Evolutionary conservation across 1,140 invertebrate species (phyloP).

Genomic region (Penaeus vannamei): DNA sequence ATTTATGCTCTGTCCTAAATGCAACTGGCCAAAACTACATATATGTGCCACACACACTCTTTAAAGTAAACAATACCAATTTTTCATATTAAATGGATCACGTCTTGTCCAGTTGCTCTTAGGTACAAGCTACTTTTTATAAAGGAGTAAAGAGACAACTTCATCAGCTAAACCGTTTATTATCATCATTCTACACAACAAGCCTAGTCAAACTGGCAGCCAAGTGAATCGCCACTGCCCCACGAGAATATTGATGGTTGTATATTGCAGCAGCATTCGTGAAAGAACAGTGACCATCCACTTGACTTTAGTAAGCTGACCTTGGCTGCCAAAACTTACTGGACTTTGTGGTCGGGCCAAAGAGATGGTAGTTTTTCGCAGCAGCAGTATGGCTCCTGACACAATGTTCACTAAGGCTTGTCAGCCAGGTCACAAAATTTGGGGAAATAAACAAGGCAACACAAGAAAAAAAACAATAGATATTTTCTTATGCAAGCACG

Average conservation of each 20-base stretch:
- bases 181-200: slow-evolving; percentile 65
- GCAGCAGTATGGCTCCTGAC: slow-evolving; percentile 45
- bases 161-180: slow-evolving; percentile 59
- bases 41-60: neutral
- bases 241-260: slow-evolving; percentile 20
- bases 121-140: neutral
- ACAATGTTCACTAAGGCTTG: slow-evolving; percentile 11
- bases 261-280: slow-evolving; percentile 46
- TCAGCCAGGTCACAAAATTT: slow-evolving; percentile 35
- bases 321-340: neutral
- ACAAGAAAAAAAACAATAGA: slow-evolving; percentile 52
- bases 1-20: slow-evolving; percentile 9
- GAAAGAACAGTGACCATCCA: neutral
- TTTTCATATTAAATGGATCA: slow-evolving; percentile 30
- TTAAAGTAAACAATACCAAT: neutral
- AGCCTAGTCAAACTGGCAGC: slow-evolving; percentile 47
- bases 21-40: slow-evolving; percentile 23
- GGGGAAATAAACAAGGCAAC: slow-evolving; percentile 56
- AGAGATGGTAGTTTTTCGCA: slow-evolving; percentile 40
- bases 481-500: slow-evolving; percentile 45
- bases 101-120: slow-evolving; percentile 61
- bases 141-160: slow-evolving; percentile 9
- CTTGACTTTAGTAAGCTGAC: slow-evolving; percentile 32
- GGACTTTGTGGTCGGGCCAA: slow-evolving; percentile 23
- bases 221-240: slow-evolving; percentile 31